Evolutionary conservation across 2,888 invertebrate genomes (phyloP), one percentile per base, ranked within the genome.

Genomic region (Drosophila nigricruria): DNA sequence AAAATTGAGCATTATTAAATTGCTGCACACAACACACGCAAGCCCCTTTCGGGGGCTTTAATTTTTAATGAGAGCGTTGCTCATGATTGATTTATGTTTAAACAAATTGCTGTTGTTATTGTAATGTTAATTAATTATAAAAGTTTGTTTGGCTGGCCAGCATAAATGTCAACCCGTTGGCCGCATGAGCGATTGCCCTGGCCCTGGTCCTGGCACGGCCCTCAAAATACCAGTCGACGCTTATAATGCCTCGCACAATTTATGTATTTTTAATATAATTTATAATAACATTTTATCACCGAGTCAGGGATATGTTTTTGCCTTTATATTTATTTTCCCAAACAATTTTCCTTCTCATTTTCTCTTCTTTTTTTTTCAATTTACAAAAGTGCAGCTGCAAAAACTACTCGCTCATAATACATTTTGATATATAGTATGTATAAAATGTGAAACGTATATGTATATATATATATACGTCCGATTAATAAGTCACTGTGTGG

Each of bases 81-180:
- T 54, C 75, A 78, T 87, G 89, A 86, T 86, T 89, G 86, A 86
- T 84, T 84, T 76, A 86, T 78, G 86, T 67, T 80, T 60, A 61
- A 66, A 65, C 70, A 80, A 80, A 81, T 80, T 80, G 74, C 74
- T 53, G 53, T 34, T 81, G 71, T 75, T 74, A 67, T 64, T 85
- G 76, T 69, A 69, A 79, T 84, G 81, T 88, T 84, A 84, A 88
- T 84, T 84, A 84, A 84, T 84, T 84, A 88, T 82, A 86, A 82
- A 84, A 84, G 75, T 86, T 85, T 88, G 71, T 81, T 79, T 79
- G 42, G 58, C 58, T 63, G 49, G 34, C 43, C 71, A 73, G 74
- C 77, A 74, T 72, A 77, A 80, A 73, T 85, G 86, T 88, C 84
- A 84, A 72, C 63, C 73, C 79, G 64, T 67, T 68, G 70, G 70